These are phyloP conservation scores for Phrynocephalus forsythii DNA, from an alignment of 2,797 vertebrate species.

Conservation along the genomic window DNA sequence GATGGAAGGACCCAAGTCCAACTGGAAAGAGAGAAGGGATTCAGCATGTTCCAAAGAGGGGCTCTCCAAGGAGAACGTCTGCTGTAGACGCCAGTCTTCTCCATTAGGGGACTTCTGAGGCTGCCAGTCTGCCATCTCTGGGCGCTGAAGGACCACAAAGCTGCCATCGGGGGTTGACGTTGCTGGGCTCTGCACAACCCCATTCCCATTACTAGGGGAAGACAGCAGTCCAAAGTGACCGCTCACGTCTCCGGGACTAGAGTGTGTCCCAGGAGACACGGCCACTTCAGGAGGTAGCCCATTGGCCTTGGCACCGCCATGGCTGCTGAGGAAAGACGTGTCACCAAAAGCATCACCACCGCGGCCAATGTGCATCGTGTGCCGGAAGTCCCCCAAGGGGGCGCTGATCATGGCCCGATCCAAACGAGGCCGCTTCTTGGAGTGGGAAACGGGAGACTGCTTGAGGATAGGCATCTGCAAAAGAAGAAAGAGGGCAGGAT, in stretches of 20 bases:
- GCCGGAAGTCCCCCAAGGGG: conserved; percentile 89
- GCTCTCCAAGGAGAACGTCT: conserved; percentile 45
- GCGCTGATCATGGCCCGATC: conserved; percentile 89
- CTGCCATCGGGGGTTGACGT: conserved; percentile 47
- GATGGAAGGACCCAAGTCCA: conserved; percentile 92
- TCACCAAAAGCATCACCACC: conserved; percentile 92
- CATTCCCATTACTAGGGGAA: conserved; percentile 49
- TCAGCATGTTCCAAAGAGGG: conserved; percentile 79
- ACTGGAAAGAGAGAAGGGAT: conserved; percentile 86
- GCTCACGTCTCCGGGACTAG: conserved; percentile 40
- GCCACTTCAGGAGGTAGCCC: conserved; percentile 29
- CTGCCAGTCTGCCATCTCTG: conserved; percentile 48
- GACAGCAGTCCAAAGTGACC: conserved; percentile 56
- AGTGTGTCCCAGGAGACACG: not conserved
- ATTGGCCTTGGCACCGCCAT: conserved; percentile 73
- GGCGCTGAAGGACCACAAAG: conserved; percentile 13
- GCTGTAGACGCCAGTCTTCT: conserved; percentile 23
- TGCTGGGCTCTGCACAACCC: conserved; percentile 47
- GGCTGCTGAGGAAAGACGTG: conserved; percentile 90
- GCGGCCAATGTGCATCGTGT: conserved; percentile 95
- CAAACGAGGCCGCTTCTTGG: conserved; percentile 72
- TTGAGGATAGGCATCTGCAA: conserved; percentile 91
- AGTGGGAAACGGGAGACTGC: conserved; percentile 76
- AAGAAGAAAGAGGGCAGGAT: not conserved
- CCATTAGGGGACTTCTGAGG: not conserved